These are phyloP conservation scores for Mycetomoellerius zeteki DNA, from an alignment of 1,140 invertebrate genomes.

Conservation along the genomic window DNA sequence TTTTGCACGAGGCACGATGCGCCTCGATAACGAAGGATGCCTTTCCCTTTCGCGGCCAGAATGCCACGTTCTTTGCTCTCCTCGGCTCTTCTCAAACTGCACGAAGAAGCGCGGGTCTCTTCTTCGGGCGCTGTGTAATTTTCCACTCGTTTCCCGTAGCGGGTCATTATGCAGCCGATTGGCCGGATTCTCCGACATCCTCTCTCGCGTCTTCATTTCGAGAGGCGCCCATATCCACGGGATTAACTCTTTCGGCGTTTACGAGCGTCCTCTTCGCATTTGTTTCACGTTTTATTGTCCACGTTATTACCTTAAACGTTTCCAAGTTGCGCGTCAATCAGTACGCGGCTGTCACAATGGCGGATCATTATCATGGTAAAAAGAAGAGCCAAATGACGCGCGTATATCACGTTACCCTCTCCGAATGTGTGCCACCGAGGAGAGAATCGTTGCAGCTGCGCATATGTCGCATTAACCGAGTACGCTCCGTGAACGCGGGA, in stretches of 20 bases:
- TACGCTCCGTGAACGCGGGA: background rate
- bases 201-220: constrained; percentile 34
- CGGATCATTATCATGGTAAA: background rate
- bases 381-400: background rate
- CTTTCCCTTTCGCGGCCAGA: constrained; percentile 74
- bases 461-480: constrained; percentile 4
- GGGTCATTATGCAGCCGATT: constrained; percentile 59
- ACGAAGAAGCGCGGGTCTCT: constrained; percentile 13
- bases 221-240: background rate
- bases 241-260: constrained; percentile 10
- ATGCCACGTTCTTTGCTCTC: constrained; percentile 58
- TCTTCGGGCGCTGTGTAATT: constrained; percentile 64
- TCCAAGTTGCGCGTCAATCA: constrained; percentile 12
- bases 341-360: background rate
- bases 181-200: constrained; percentile 33
- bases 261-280: background rate
- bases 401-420: constrained; percentile 13
- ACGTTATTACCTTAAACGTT: constrained; percentile 23
- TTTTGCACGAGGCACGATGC: constrained; percentile 53
- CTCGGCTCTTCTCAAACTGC: constrained; percentile 11
- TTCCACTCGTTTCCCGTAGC: constrained; percentile 68
- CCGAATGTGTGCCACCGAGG: background rate
- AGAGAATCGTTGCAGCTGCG: constrained; percentile 30
- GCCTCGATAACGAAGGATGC: constrained; percentile 57
- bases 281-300: background rate